Evolutionary conservation across 2,113 vertebrate species (phyloP), one percentile per base, ranked within the genome.

Genomic region (Catharus minimus): DNA sequence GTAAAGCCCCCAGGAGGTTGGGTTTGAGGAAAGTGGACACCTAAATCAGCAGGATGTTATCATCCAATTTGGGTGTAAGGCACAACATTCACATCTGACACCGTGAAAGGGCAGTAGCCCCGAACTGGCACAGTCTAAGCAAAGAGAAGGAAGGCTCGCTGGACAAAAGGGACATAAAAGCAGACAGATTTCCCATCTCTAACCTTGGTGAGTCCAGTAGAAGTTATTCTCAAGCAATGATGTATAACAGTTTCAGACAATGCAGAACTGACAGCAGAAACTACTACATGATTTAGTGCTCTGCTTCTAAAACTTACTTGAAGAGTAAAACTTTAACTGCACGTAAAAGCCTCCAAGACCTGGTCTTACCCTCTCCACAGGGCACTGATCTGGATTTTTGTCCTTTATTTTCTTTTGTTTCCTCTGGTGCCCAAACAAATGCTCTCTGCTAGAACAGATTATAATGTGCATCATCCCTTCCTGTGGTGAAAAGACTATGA

Each of bases 401-500:
- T 82, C 78, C 52, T 38, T 5, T 55, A 47, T 78, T 86, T 82
- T 91, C 53, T 67, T 82, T 71, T 12, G 1, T 68, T 79, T 82
- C 62, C 62, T 76, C 71, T 66, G 43, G 77, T 92, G 78, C 52
- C 43, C 91, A 92, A 86, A 86, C 26, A 91, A 95, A 89, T 73
- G 52, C 72, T 80, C 72, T 80, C 44, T 83, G 68, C 60, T 91
- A 80, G 53, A 95, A 74, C n/a, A 67, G 57, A 90, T 92, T 80
- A 92, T 43, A 50, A 81, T 16, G 80, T 50, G 50, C 86, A 91
- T 83, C 82, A 88, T 65, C 93, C 72, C 82, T 82, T 95, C 69
- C 83, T 93, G 77, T 5, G 13, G 76, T 62, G 49, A 91, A 94
- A 91, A 80, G 88, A 68, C 77, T 72, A 86, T 2, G 23, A 92